Percentiles rank a stretch among this genome's conserved stretches.
Evolutionary conservation across 1,140 invertebrate genomes (phyloP).

Genomic region (Neotoxoptera formosana): DNA sequence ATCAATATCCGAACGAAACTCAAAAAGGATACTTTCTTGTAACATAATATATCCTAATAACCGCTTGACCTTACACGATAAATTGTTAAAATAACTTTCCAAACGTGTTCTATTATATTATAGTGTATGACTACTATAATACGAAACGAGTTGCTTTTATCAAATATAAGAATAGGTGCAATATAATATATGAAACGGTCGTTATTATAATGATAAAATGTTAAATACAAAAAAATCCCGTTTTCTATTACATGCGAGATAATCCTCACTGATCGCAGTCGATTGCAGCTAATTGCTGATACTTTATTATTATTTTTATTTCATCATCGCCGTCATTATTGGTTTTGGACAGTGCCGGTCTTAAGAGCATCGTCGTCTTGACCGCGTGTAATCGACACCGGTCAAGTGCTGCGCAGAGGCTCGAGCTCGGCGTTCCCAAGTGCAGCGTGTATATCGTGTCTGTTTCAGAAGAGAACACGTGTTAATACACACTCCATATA

Average conservation of each 20-base stretch:
- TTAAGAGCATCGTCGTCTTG: background rate
- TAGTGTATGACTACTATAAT: too few relatives aligned
- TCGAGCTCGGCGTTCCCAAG: background rate
- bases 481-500: constrained; percentile 30
- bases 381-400: constrained; percentile 19
- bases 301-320: constrained; percentile 20
- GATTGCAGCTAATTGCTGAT: background rate
- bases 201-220: background rate
- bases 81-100: constrained; percentile 39
- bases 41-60: constrained; percentile 28
- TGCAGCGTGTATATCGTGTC: background rate
- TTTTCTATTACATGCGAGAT: too few relatives aligned
- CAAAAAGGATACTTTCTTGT: background rate
- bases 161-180: too few relatives aligned
- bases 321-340: background rate
- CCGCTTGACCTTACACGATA: constrained; percentile 16
- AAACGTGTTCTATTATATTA: background rate
- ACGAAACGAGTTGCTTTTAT: background rate
- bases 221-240: background rate
- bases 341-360: background rate
- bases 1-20: constrained; percentile 22
- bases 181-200: too few relatives aligned
- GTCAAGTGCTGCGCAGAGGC: constrained; percentile 16
- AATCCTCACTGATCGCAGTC: background rate
- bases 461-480: background rate